Evolutionary conservation across 2,888 invertebrate genomes (phyloP), one percentile per base, ranked within the genome.

Genomic region (Fissipunctia ypsillon): DNA sequence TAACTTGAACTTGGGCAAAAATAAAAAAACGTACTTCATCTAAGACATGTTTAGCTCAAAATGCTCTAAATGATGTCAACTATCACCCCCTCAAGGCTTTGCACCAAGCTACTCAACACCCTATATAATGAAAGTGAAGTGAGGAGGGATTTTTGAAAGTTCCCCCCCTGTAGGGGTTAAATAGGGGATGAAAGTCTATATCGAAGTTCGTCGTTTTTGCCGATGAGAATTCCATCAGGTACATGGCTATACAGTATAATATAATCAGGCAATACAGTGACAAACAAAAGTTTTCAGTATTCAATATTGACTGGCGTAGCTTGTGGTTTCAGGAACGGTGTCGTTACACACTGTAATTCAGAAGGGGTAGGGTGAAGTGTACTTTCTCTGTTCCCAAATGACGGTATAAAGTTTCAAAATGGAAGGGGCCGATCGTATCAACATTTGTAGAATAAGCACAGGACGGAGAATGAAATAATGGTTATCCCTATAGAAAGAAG

Each of bases 361-460:
- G 31, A 69, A 69, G 19, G 61, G 69, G 31, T 75, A 41, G 60
- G 48, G 76, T 69, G 41, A 48, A 56, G 48, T 69, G 19, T 76
- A 69, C 69, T 69, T 61, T 75, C n/a, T 41, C 52, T 48, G 52
- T 25, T 48, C 52, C 75, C 76, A 48, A 76, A 69, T 61, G 60
- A 61, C 75, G 54, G 75, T 75, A 76, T 75, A 61, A 75, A 69
- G 75, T 75, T 69, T 69, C 69, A 75, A 54, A 73, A 48, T 41
- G 25, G 16, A 54, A 75, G 75, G 69, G 75, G 54, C 38, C 54
- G 76, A 69, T 61, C 19, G 38, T 69, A 61, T 76, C 76, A 69
- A 75, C 54, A 69, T 69, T 76, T 69, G 31, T 31, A 25, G 45
- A 56, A 48, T 48, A 31, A n/a, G n/a, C n/a, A 25, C 25, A 48